Conservation (phyloP, 2,888 invertebrate species). For the Philonicus albiceps region DNA sequence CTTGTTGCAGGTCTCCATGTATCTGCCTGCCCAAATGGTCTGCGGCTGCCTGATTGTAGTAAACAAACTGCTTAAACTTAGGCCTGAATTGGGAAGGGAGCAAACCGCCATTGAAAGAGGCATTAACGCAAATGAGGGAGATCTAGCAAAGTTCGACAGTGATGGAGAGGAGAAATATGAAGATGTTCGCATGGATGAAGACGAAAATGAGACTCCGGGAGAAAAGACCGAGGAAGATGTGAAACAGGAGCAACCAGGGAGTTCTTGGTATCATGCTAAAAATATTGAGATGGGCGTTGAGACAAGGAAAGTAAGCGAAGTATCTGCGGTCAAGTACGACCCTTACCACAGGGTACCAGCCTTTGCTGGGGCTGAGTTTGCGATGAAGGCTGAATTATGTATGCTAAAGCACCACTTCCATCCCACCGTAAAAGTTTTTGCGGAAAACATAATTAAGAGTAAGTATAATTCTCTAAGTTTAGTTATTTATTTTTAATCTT, state of each 20-base stretch:
- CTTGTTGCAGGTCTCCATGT: slow-evolving; percentile 73
- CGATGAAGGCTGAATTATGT: slow-evolving; percentile 78
- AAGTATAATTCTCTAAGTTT: slow-evolving; percentile 52
- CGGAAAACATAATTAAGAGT: slow-evolving; percentile 78
- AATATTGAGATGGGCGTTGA: slow-evolving; percentile 23
- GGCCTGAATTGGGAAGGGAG: slow-evolving; percentile 65
- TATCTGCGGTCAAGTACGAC: slow-evolving; percentile 69
- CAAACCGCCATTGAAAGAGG: slow-evolving; percentile 51
- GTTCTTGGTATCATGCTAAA: slow-evolving; percentile 59
- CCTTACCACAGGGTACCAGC: slow-evolving; percentile 82
- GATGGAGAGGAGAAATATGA: slow-evolving; percentile 59
- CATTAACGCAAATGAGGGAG: slow-evolving; percentile 49
- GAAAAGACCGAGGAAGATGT: neutral
- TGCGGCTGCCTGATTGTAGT: slow-evolving; percentile 79
- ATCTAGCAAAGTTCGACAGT: slow-evolving; percentile 59
- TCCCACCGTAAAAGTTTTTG: slow-evolving; percentile 90
- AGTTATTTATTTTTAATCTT: neutral
- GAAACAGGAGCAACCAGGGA: slow-evolving; percentile 33
- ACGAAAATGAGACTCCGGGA: slow-evolving; percentile 45
- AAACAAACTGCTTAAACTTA: slow-evolving; percentile 70
- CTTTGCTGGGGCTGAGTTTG: slow-evolving; percentile 78
- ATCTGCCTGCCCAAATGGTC: slow-evolving; percentile 77
- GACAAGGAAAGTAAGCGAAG: slow-evolving; percentile 59
- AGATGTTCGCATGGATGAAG: slow-evolving; percentile 51
- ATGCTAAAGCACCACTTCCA: slow-evolving; percentile 82